Evolutionary conservation across 1,140 invertebrate genomes (phyloP).

Genomic region (Mya arenaria): DNA sequence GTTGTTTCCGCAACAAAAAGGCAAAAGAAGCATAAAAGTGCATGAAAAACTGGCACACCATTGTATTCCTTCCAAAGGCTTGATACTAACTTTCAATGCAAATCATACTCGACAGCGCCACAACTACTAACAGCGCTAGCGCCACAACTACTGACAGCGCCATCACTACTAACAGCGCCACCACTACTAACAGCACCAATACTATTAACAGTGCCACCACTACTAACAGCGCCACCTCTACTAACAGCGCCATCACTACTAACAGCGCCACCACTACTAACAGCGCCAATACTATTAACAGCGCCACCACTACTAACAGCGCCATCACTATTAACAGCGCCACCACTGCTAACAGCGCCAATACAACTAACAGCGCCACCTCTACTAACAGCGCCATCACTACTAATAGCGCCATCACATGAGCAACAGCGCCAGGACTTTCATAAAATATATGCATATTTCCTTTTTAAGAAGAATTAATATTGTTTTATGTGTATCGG

Average conservation of each 20-base stretch:
- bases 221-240: conserved; percentile 46
- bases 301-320: conserved; percentile 28
- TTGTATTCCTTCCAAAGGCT: too few relatives aligned
- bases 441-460: too few relatives aligned
- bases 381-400: conserved; percentile 22
- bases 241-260: conserved; percentile 48
- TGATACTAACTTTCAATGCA: background rate
- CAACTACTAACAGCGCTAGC: conserved; percentile 29
- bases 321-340: conserved; percentile 41
- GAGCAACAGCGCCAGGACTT: background rate
- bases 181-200: background rate
- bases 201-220: conserved; percentile 45
- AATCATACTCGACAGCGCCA: background rate
- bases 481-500: too few relatives aligned
- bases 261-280: conserved; percentile 32
- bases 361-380: conserved; percentile 31
- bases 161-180: conserved; percentile 16
- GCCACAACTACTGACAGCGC: conserved; percentile 4
- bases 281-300: conserved; percentile 37
- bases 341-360: conserved; percentile 35
- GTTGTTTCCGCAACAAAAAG: too few relatives aligned
- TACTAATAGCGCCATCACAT: background rate
- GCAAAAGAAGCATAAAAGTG: too few relatives aligned
- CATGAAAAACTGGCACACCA: too few relatives aligned
- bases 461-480: too few relatives aligned